Evolutionary conservation across 92 coral and sea anemone species (phyloP).

Genomic region (Zoanthus gigantus): DNA sequence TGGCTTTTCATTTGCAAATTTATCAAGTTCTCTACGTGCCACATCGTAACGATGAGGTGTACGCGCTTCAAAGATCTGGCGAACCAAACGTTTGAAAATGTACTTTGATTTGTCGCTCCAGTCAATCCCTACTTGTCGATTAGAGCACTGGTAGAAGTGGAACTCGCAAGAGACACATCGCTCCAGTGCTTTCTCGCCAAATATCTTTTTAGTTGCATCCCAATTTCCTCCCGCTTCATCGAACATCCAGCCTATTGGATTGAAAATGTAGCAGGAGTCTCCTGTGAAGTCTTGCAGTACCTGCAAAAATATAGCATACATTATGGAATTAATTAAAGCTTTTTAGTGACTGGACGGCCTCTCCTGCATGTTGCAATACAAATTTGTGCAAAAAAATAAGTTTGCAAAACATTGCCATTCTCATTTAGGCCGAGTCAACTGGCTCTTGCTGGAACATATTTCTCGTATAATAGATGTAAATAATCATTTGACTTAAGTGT

Average conservation of each 20-base stretch:
- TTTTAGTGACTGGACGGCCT: not conserved
- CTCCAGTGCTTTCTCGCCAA: constrained; percentile 49
- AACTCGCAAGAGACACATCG: constrained; percentile 61
- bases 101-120: constrained; percentile 56
- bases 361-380: not conserved
- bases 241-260: constrained; percentile 54
- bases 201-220: constrained; percentile 47
- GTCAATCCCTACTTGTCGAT: constrained; percentile 37
- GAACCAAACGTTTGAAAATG: constrained; percentile 36
- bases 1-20: constrained; percentile 44
- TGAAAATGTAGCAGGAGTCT: constrained; percentile 12
- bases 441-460: not conserved
- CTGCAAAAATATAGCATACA: constrained; percentile 5
- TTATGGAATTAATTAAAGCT: not conserved
- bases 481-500: not conserved
- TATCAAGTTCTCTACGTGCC: constrained; percentile 35
- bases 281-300: constrained; percentile 40
- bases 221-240: constrained; percentile 66
- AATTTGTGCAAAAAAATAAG: not conserved
- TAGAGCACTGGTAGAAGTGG: constrained; percentile 60
- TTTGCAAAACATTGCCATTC: not conserved
- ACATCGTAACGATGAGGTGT: constrained; percentile 40
- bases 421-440: not conserved
- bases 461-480: not conserved
- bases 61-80: constrained; percentile 32